phyloP scores from a whole-genome alignment of 2,888 invertebrate genomes.

The Alloscopus bannaensis region DNA sequence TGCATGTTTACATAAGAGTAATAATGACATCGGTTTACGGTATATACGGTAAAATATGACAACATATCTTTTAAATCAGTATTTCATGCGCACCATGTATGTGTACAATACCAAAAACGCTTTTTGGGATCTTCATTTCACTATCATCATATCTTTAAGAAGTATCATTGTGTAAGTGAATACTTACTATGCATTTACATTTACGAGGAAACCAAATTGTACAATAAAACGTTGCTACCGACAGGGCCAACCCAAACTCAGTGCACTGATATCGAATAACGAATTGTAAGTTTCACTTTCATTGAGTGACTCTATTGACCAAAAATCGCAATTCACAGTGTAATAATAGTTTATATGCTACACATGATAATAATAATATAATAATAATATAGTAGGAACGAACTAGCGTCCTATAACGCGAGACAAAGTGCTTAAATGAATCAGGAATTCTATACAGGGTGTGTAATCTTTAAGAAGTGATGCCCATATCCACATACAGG shows the following conservation, averaged over 20 bases:
- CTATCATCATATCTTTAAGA: slow-evolving; percentile 1
- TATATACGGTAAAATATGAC: slow-evolving; percentile 48
- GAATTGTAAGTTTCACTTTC: slow-evolving; percentile 30
- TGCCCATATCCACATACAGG: slow-evolving; percentile 43
- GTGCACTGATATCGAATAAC: too few species aligned
- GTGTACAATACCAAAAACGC: slow-evolving; percentile 35
- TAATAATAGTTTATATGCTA: slow-evolving; percentile 24
- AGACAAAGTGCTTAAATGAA: slow-evolving; percentile 52
- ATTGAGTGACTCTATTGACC: slow-evolving; percentile 14
- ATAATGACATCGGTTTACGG: slow-evolving; percentile 46
- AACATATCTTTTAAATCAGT: slow-evolving; percentile 47
- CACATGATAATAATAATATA: slow-evolving; percentile 13
- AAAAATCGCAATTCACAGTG: slow-evolving; percentile 40
- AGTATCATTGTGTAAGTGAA: too few species aligned
- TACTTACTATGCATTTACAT: too few species aligned
- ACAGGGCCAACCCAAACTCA: too few species aligned
- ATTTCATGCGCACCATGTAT: slow-evolving; percentile 51
- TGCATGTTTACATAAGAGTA: too few species aligned
- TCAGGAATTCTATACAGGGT: slow-evolving; percentile 57
- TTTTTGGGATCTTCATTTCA: slow-evolving; percentile 23
- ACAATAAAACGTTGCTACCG: too few species aligned
- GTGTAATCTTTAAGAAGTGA: slow-evolving; percentile 38
- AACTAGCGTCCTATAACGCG: slow-evolving; percentile 59
- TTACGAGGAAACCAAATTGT: too few species aligned
- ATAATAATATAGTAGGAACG: slow-evolving; percentile 41